Conservation (phyloP, 2,797 vertebrate species). For the Pachyuromys duprasi region DNA sequence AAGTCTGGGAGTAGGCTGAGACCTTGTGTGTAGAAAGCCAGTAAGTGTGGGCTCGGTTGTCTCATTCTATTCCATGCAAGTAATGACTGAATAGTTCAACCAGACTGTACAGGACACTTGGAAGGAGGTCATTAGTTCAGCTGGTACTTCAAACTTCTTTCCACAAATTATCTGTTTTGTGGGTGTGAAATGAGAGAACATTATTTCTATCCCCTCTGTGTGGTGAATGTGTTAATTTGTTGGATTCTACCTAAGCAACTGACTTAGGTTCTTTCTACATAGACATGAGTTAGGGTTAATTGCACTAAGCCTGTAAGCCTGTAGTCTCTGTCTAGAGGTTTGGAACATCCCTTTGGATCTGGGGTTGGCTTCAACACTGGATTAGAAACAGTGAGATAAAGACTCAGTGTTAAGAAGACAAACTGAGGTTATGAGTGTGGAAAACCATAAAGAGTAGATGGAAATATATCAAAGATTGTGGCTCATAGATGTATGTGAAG, state of each 20-base stretch:
- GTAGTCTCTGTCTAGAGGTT: neutral
- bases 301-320: neutral
- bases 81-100: neutral
- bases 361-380: neutral
- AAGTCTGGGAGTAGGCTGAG: neutral
- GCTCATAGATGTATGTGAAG: neutral
- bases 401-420: neutral
- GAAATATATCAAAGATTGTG: neutral
- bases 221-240: neutral
- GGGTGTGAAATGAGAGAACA: neutral
- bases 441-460: neutral
- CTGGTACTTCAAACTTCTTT: neutral
- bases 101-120: neutral
- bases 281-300: neutral
- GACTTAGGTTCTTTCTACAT: neutral
- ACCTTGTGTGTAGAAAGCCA: neutral
- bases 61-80: neutral
- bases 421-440: neutral
- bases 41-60: neutral
- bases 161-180: neutral
- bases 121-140: neutral
- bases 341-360: neutral
- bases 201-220: neutral
- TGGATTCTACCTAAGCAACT: neutral
- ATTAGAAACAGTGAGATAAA: conserved; percentile 10